Evolutionary conservation across 2,797 vertebrate species (phyloP), one percentile per base, ranked within the genome.

Genomic region (Lepidocolaptes lacrymiger): DNA sequence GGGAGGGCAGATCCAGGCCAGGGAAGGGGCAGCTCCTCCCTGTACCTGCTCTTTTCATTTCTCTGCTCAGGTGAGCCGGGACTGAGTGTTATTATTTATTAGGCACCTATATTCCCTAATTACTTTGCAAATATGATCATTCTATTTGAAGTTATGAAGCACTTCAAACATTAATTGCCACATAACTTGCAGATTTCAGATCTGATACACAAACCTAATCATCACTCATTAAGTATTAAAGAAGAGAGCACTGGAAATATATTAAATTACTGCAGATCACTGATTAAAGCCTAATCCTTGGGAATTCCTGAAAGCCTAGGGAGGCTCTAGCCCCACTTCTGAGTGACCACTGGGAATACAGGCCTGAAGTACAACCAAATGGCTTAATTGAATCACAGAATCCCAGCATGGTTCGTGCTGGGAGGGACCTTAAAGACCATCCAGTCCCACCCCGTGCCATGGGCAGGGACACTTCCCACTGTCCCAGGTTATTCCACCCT

Each of bases 211-310:
- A 85, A 75, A 82, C 77, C 82, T 78, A 49, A 91, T 96, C 89
- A 95, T 91, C 89, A 73, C 81, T 95, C 96, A 95, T 95, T 95
- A 95, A 92, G 71, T 89, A 69, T 93, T 95, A 95, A 87, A 92
- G 94, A 95, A 78, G 78, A 91, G 82, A 95, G 95, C 94, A 91
- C 94, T 96, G 94, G 87, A 95, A 95, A 91, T 93, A 92, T 93
- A 95, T 96, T 91, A 81, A 95, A 95, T 96, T 95, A 95, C 66
- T 56, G 84, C 84, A 72, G 84, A 92, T 92, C 89, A 67, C 84
- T 85, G 93, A 96, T 95, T 68, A 75, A 91, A 81, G 48, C 74
- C 74, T n/a, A 87, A 93, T 86, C 87, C 84, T 56, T 46, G 89
- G 91, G 61, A 92, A 92, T 78, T 92, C 84, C 91, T 68, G 2